These are phyloP conservation scores for Bombus superbus DNA, from an alignment of 1,140 invertebrate species.

Conservation along the genomic window DNA sequence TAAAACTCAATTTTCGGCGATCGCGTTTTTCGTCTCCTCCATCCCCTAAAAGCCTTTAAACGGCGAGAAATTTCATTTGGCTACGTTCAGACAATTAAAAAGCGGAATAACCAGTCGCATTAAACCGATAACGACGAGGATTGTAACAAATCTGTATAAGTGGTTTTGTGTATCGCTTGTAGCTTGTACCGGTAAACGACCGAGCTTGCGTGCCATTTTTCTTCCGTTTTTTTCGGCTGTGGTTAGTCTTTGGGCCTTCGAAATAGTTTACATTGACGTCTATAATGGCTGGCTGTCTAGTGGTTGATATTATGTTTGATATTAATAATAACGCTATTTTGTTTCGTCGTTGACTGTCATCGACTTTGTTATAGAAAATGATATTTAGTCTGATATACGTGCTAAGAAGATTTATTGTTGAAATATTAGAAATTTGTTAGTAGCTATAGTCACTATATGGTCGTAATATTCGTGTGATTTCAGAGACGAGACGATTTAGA, in stretches of 20 bases:
- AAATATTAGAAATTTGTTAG: too few relatives aligned
- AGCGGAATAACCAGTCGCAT: constrained; percentile 47
- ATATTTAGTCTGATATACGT: too few relatives aligned
- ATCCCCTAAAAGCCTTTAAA: not conserved
- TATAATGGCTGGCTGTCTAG: too few relatives aligned
- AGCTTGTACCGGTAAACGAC: not conserved
- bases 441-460: too few relatives aligned
- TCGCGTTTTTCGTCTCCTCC: constrained; percentile 5
- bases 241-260: not conserved
- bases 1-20: constrained; percentile 51
- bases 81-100: constrained; percentile 41
- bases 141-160: constrained; percentile 51
- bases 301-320: too few relatives aligned
- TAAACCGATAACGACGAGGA: constrained; percentile 43
- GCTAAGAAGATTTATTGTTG: too few relatives aligned
- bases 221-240: not conserved
- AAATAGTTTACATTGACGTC: not conserved
- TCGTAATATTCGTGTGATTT: too few relatives aligned
- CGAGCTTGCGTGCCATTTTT: not conserved
- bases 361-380: too few relatives aligned
- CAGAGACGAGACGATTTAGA: too few relatives aligned
- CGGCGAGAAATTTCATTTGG: constrained; percentile 43
- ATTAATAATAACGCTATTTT: too few relatives aligned
- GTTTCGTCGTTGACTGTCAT: too few relatives aligned
- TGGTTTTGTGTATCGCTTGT: constrained; percentile 14